A percentile compares a stretch with the other conserved stretches of the same genome.
Evolutionary conservation across 2,888 invertebrate genomes (phyloP).

Genomic region (Gymnosoma rotundatum): DNA sequence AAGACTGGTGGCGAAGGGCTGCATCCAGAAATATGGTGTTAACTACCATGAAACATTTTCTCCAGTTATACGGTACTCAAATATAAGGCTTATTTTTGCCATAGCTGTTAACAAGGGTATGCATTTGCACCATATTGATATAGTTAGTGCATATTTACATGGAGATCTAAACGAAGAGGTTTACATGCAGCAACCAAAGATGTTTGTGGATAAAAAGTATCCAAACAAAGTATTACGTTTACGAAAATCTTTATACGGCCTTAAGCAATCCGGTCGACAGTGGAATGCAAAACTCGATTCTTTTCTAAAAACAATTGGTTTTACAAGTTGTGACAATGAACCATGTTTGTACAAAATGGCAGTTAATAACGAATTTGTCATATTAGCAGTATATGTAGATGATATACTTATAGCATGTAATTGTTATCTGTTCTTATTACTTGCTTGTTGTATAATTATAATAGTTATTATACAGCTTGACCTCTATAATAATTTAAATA

Average conservation of each 20-base stretch:
- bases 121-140: constrained; percentile 27
- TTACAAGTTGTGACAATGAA: constrained; percentile 60
- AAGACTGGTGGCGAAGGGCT: no score
- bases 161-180: constrained; percentile 40
- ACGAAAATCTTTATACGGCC: constrained; percentile 70
- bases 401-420: constrained; percentile 59
- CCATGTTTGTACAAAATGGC: constrained; percentile 36
- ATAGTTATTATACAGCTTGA: no score
- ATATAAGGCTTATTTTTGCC: constrained; percentile 30
- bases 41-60: constrained; percentile 38
- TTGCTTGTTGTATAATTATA: no score
- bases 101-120: constrained; percentile 17
- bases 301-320: constrained; percentile 62
- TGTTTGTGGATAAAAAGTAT: constrained; percentile 57
- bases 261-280: constrained; percentile 32
- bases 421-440: no score
- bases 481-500: no score
- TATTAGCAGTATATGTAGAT: constrained; percentile 32
- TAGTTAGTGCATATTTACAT: constrained; percentile 39
- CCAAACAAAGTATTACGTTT: constrained; percentile 70
- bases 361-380: not conserved
- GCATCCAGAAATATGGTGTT: no score
- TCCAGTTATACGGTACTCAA: constrained; percentile 73
- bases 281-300: constrained; percentile 20
- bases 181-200: constrained; percentile 70